phyloP scores from a whole-genome alignment of 2,113 vertebrate species.

The Tupaia chinensis region DNA sequence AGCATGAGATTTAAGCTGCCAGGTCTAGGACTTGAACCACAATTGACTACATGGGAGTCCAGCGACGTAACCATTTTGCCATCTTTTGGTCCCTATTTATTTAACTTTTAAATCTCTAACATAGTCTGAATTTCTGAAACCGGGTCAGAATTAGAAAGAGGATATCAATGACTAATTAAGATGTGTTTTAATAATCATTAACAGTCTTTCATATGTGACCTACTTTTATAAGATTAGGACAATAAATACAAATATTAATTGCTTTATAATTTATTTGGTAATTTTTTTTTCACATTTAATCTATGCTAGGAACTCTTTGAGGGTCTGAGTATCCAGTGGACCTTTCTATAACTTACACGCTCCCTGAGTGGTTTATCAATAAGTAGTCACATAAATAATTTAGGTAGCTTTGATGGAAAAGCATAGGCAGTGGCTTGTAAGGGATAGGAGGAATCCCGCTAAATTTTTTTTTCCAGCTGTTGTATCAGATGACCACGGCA shows the following conservation, averaged over 20 bases:
- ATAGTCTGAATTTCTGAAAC: background rate
- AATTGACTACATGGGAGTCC: too few species aligned
- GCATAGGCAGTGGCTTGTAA: background rate
- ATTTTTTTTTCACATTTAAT: background rate
- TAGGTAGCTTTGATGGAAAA: background rate
- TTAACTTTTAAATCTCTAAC: background rate
- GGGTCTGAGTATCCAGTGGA: background rate
- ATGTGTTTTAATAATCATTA: conserved; percentile 15
- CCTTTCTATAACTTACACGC: background rate
- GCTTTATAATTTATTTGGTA: background rate
- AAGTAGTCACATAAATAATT: background rate
- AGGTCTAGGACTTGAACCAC: too few species aligned
- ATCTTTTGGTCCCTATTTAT: too few species aligned
- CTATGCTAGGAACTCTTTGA: background rate
- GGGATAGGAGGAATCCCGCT: background rate
- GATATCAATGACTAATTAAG: background rate
- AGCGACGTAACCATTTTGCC: too few species aligned
- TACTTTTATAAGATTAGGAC: background rate
- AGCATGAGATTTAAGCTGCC: too few species aligned
- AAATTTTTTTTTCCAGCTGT: background rate
- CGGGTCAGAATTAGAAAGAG: background rate
- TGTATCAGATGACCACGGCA: background rate
- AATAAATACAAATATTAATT: background rate
- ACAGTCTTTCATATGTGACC: background rate
- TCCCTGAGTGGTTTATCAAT: background rate